phyloP scores from a whole-genome alignment of 2,888 invertebrate species.

The Andrena marginata region DNA sequence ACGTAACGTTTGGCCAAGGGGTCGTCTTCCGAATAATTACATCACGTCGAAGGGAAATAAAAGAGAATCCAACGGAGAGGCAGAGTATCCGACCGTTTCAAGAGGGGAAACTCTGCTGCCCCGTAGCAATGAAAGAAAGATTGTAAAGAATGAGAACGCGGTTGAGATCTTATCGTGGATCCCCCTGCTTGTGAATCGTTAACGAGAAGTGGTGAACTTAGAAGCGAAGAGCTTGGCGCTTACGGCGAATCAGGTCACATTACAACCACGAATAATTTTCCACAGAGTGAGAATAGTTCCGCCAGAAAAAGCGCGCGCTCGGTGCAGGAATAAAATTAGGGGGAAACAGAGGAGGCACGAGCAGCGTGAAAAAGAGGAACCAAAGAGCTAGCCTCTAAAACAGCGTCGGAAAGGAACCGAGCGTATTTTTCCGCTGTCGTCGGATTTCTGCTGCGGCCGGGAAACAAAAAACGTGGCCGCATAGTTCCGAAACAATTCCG shows the following conservation, averaged over 20 bases:
- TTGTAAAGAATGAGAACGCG: slow-evolving; percentile 47
- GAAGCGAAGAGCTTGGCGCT: background rate
- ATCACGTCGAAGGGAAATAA: slow-evolving; percentile 59
- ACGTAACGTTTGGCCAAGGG: slow-evolving; percentile 37
- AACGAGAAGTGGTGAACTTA: slow-evolving; percentile 46
- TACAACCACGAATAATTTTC: background rate
- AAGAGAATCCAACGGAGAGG: slow-evolving; percentile 38
- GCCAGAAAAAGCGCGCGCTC: background rate
- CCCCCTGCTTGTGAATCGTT: slow-evolving; percentile 33
- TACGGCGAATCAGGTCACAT: background rate
- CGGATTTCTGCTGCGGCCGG: slow-evolving; percentile 56
- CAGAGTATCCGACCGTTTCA: slow-evolving; percentile 35
- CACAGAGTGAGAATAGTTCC: background rate
- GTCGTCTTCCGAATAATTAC: slow-evolving; percentile 62
- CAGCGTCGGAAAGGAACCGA: slow-evolving; percentile 45
- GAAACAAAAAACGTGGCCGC: slow-evolving; percentile 67
- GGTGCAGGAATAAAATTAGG: slow-evolving; percentile 2
- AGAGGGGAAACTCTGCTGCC: slow-evolving; percentile 32
- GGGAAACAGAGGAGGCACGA: background rate
- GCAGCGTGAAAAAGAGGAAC: slow-evolving; percentile 5
- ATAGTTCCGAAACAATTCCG: slow-evolving; percentile 77
- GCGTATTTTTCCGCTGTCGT: slow-evolving; percentile 63
- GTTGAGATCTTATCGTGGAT: slow-evolving; percentile 59
- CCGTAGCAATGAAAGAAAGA: slow-evolving; percentile 59
- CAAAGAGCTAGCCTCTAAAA: slow-evolving; percentile 41